Evolutionary conservation across 2,113 vertebrate species (phyloP).

Genomic region (Chloropsis hardwickii): DNA sequence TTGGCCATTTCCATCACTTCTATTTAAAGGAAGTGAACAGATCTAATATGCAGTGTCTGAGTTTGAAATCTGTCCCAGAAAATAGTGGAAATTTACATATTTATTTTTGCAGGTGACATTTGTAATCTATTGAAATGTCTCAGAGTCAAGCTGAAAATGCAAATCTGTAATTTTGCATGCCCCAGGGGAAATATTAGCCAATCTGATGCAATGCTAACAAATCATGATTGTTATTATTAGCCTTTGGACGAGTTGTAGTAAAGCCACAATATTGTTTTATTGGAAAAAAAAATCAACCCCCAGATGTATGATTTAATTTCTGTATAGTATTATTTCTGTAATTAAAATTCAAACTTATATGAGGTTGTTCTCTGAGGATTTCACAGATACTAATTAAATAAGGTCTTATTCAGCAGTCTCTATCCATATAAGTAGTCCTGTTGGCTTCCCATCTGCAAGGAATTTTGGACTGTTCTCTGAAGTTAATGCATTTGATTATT

Average conservation of each 20-base stretch:
- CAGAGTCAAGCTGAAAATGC: not conserved
- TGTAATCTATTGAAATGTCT: not conserved
- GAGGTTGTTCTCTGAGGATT: not conserved
- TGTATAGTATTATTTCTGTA: conserved; percentile 11
- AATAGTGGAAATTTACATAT: not conserved
- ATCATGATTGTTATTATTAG: not conserved
- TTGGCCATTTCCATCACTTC: not conserved
- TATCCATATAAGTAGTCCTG: not conserved
- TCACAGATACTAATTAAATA: conserved; percentile 21
- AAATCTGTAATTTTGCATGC: not conserved
- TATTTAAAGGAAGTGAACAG: conserved; percentile 40
- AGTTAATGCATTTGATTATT: conserved; percentile 8
- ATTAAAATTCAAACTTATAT: conserved; percentile 31
- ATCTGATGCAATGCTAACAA: conserved; percentile 32
- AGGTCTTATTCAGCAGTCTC: not conserved
- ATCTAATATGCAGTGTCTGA: not conserved
- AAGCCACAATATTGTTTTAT: not conserved
- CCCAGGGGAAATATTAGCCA: not conserved
- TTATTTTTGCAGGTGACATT: conserved; percentile 38
- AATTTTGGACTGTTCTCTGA: not conserved
- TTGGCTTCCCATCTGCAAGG: not conserved
- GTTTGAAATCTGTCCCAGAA: not conserved
- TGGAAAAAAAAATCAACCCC: not conserved
- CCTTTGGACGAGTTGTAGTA: conserved; percentile 2
- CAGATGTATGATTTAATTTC: conserved; percentile 21